Conservation (phyloP, 2,797 vertebrate genomes). For the Capromys pilorides region DNA sequence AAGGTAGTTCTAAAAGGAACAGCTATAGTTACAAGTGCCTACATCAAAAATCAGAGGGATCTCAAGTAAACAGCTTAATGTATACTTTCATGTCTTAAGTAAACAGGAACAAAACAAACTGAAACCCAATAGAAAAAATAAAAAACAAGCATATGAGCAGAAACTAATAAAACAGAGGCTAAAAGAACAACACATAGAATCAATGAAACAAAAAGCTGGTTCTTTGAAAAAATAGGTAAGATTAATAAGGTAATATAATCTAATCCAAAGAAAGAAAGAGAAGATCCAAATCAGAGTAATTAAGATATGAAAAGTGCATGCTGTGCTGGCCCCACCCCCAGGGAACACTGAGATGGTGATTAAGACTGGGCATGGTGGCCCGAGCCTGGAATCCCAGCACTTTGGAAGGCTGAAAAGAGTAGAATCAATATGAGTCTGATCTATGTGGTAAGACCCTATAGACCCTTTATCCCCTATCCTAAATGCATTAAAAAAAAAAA, state of each 20-base stretch:
- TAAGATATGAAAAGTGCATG: background rate
- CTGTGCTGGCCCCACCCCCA: no score
- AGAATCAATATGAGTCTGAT: no score
- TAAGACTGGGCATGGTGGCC: no score
- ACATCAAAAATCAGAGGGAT: background rate
- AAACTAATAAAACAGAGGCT: background rate
- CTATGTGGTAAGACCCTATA: no score
- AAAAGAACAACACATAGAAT: background rate
- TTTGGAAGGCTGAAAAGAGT: no score
- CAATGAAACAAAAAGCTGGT: background rate
- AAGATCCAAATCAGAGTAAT: background rate
- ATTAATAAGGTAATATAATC: background rate
- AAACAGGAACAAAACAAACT: background rate
- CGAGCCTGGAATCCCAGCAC: no score
- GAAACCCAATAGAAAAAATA: background rate
- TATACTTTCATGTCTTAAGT: background rate
- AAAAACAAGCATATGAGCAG: background rate
- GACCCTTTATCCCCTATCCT: no score
- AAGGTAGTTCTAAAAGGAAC: background rate
- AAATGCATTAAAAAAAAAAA: no score
- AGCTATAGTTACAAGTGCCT: background rate
- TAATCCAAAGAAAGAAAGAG: background rate
- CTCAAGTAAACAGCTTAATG: background rate
- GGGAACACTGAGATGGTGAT: no score
- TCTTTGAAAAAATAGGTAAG: background rate